These are phyloP conservation scores for Pseudomugil tenellus DNA, from an alignment of 2,797 vertebrate genomes.

Conservation along the genomic window DNA sequence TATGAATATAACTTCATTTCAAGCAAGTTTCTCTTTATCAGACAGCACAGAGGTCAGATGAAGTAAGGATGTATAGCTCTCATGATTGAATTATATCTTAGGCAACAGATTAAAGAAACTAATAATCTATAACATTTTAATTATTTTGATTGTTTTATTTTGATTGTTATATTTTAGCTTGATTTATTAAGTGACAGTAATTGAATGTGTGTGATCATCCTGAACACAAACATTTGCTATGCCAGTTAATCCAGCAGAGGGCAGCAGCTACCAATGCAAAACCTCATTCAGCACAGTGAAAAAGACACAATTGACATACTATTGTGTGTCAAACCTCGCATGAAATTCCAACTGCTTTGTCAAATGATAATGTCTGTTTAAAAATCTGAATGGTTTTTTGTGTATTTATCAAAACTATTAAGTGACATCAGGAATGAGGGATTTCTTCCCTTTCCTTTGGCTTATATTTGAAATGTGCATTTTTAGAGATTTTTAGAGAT, in stretches of 20 bases:
- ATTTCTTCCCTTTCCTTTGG: not conserved
- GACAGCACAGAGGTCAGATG: not conserved
- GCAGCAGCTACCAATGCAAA: slow-evolving; percentile 60
- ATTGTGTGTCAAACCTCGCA: slow-evolving; percentile 23
- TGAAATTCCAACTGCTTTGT: slow-evolving; percentile 27
- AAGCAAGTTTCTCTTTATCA: no score
- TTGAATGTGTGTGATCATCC: not conserved
- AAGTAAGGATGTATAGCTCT: not conserved
- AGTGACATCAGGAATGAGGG: not conserved
- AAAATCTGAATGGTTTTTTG: not conserved
- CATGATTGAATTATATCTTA: not conserved
- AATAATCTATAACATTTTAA: not conserved
- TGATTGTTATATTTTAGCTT: not conserved
- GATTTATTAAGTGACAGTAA: not conserved
- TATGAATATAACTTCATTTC: no score
- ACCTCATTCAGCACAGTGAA: not conserved
- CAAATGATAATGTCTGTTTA: slow-evolving; percentile 22
- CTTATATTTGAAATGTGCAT: not conserved
- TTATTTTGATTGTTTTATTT: no score
- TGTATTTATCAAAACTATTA: slow-evolving; percentile 1
- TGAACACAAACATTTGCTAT: not conserved
- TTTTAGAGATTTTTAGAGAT: not conserved
- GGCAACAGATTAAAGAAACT: not conserved
- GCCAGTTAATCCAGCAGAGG: slow-evolving; percentile 63
- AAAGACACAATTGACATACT: not conserved